Evolutionary conservation across 2,888 invertebrate genomes (phyloP), one percentile per base, ranked within the genome.

Genomic region (Thereva nobilitata): DNA sequence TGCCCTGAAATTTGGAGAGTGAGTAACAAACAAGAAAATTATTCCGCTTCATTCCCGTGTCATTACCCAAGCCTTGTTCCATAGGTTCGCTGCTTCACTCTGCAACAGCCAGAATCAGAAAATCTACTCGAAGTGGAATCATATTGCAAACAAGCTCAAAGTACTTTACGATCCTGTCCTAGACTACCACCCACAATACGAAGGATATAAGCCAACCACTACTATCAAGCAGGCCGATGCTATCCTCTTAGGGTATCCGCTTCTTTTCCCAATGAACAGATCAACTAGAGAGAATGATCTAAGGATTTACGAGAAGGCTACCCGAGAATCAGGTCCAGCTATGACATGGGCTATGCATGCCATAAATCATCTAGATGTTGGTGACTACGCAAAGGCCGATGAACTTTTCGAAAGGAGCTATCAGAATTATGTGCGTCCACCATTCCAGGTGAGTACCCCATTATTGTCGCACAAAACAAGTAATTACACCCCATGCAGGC

Each of bases 291-390:
- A 79, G 0, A 86, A 86, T 73, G 86, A 87, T 72, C 74, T 87
- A 23, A 72, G 77, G 0, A 84, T 84, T 72, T 87, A 87, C 76
- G 85, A 83, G 71, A 78, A 82, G 0, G 83, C 84, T 8, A 86
- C 86, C 0, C 79, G 86, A 0, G 74, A 74, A 49, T 79, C 75
- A 23, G 86, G 86, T 0, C 86, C 86, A 1, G 86, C 86, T 0
- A 86, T 87, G 86, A 86, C 86, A 1, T 86, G 86, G 86, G 84
- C 86, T 54, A 86, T 86, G 84, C 86, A 86, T 74, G 77, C 85
- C 1, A 82, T 86, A 1, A 86, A 86, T 4, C 84, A 84, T 70
- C 75, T 86, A 45, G 80, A 80, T 35, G 71, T 84, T 8, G 79
- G 76, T 1, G 79, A 85, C 42, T 70, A 74, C 1, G 68, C 70